Base-by-base conservation (phyloP, 2,113 vertebrate species). In the Dasyurus viverrinus region DNA sequence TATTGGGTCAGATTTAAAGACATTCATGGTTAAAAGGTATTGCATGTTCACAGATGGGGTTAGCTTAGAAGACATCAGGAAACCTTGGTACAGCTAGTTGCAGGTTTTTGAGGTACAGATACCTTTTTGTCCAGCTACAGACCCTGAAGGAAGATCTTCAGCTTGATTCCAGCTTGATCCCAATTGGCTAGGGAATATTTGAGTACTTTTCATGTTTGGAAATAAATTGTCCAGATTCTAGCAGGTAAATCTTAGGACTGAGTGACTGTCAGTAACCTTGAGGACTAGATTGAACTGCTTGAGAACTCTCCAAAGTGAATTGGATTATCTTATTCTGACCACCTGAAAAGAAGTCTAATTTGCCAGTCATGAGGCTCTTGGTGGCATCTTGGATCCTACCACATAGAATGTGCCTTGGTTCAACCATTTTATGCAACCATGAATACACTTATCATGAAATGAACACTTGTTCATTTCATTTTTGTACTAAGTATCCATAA, bases 1-100 rank as follows among this genome's bases (percentile, higher is more conserved):
- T 97, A 95, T 54, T 94, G 95, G 95, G 91, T 96, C 93, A 93
- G 52, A 90, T 91, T 60, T 93, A 92, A 90, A 97, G 93, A 93
- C 84, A 30, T 93, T 97, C 24, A 95, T 93, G 27, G 46, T 50
- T 89, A 93, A 53, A 91, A 91, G 53, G 92, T 93, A 68, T 30
- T 30, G 14, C 19, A 16, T 48, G 48, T 48, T 48, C 48, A 48
- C 7, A 48, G 48, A 22, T 55, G 14, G 50, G 22, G 24, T 92
- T 57, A 23, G 55, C 19, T n/a, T 36, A 50, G 90, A 90, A 14
- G 89, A 0, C 14, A 7, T 57, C 68, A 46, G 57, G 60, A 54
- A 94, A 30, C 10, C 36, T 52, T 54, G 6, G 91, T 92, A 36
- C 89, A 8, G 89, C 46, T 50, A 50, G 0, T 90, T 90, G 46